These are phyloP conservation scores for Embidobia sp. DNA, from an alignment of 2,888 invertebrate species.

Conservation along the genomic window DNA sequence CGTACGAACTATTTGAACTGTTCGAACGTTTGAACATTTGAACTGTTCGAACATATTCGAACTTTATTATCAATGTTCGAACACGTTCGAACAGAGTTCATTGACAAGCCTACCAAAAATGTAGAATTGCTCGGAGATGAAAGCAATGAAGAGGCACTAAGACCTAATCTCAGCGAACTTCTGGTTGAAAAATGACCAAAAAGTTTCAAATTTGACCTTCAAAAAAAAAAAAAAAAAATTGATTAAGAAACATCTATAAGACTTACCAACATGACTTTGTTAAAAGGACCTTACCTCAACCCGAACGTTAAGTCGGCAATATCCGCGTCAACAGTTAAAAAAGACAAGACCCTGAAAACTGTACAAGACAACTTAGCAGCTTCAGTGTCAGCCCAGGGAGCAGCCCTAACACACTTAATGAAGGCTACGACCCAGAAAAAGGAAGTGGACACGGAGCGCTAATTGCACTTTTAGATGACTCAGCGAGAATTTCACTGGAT, in stretches of 20 bases:
- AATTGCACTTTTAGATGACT: background rate
- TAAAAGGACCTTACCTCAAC: background rate
- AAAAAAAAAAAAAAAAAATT: background rate
- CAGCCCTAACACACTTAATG: background rate
- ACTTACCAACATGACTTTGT: background rate
- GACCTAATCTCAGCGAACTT: too few relatives aligned
- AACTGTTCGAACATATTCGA: too few relatives aligned
- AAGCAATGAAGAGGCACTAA: too few relatives aligned
- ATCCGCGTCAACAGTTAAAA: background rate
- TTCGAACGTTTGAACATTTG: too few relatives aligned
- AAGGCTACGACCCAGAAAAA: background rate
- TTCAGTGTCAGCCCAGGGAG: background rate
- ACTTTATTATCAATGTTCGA: too few relatives aligned
- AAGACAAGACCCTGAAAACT: background rate
- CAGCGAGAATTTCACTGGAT: background rate
- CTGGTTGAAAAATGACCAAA: too few relatives aligned
- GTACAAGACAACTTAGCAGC: background rate
- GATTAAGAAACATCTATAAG: background rate
- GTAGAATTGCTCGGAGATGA: too few relatives aligned
- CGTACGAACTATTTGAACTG: too few relatives aligned
- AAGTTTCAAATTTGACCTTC: too few relatives aligned
- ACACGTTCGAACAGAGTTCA: too few relatives aligned
- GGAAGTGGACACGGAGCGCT: background rate
- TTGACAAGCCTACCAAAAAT: too few relatives aligned
- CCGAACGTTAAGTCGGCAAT: background rate